Evolutionary conservation across 2,113 vertebrate species (phyloP).

Genomic region (Neogobius melanostomus): DNA sequence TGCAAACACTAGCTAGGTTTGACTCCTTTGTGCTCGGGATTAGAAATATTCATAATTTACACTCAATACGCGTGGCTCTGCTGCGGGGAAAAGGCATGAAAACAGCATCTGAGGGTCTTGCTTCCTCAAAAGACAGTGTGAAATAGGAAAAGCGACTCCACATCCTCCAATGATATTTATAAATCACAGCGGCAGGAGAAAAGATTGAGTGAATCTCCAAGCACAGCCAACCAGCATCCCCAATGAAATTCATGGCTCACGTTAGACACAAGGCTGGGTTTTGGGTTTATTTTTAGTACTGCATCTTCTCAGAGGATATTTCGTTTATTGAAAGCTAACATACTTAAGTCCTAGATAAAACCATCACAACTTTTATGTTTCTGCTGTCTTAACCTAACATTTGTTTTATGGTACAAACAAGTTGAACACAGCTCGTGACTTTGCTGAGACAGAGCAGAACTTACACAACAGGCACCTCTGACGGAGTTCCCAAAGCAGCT

Average conservation of each 20-base stretch:
- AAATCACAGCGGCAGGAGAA: slow-evolving; percentile 42
- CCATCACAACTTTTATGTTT: background rate
- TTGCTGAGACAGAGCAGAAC: slow-evolving; percentile 42
- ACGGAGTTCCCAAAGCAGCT: slow-evolving; percentile 44
- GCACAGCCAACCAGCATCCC: slow-evolving; percentile 16
- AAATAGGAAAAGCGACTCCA: slow-evolving; percentile 42
- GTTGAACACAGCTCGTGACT: slow-evolving; percentile 17
- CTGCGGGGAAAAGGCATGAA: slow-evolving; percentile 40
- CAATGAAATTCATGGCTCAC: background rate
- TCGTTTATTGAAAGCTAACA: background rate
- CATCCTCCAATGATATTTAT: slow-evolving; percentile 46
- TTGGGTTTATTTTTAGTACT: background rate
- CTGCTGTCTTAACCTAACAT: background rate
- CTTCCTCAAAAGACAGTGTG: slow-evolving; percentile 46
- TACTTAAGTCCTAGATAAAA: background rate
- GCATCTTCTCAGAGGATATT: slow-evolving; percentile 1
- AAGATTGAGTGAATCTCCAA: slow-evolving; percentile 24
- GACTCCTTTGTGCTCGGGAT: slow-evolving; percentile 46
- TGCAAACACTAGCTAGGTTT: slow-evolving; percentile 59
- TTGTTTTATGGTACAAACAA: slow-evolving; percentile 25
- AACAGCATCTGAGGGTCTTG: slow-evolving; percentile 38
- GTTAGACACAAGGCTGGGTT: background rate
- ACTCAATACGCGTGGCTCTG: slow-evolving; percentile 45
- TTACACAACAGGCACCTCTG: slow-evolving; percentile 10
- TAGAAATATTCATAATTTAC: slow-evolving; percentile 70